Evolutionary conservation across 2,113 vertebrate species (phyloP).

Genomic region (cat (Felis catus)): DNA sequence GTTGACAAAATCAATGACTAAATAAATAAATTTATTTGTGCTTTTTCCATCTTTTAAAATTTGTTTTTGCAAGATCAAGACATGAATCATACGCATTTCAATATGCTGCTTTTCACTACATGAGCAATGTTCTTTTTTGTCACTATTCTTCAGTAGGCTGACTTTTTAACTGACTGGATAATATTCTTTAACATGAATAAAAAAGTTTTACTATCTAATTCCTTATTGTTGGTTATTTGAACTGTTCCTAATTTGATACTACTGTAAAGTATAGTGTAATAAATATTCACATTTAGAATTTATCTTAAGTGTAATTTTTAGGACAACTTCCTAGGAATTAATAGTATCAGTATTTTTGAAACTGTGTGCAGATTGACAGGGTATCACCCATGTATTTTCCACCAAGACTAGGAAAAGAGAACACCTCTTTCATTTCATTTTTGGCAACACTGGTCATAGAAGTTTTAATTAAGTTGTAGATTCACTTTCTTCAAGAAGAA

Average conservation of each 20-base stretch:
- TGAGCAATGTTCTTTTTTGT: not conserved
- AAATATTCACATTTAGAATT: not conserved
- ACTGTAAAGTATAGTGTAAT: not conserved
- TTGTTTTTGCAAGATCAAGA: not conserved
- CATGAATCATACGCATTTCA: not conserved
- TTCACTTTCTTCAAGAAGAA: not conserved
- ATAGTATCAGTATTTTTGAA: not conserved
- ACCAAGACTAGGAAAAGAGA: not conserved
- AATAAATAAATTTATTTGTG: not conserved
- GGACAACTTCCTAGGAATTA: not conserved
- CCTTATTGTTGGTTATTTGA: not conserved
- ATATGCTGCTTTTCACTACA: not conserved
- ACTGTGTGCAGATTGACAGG: not conserved
- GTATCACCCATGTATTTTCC: not conserved
- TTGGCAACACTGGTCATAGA: not conserved
- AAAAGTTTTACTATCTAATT: not conserved
- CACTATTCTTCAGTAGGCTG: not conserved
- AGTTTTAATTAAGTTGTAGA: conserved; percentile 2
- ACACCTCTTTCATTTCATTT: not conserved
- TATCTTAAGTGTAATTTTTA: not conserved
- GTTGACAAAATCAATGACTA: not conserved
- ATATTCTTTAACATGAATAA: not conserved
- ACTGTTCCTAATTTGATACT: not conserved
- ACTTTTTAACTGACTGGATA: not conserved
- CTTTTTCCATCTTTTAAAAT: not conserved